Conservation (phyloP, 2,888 invertebrate genomes). For the Pollenia labialis region DNA sequence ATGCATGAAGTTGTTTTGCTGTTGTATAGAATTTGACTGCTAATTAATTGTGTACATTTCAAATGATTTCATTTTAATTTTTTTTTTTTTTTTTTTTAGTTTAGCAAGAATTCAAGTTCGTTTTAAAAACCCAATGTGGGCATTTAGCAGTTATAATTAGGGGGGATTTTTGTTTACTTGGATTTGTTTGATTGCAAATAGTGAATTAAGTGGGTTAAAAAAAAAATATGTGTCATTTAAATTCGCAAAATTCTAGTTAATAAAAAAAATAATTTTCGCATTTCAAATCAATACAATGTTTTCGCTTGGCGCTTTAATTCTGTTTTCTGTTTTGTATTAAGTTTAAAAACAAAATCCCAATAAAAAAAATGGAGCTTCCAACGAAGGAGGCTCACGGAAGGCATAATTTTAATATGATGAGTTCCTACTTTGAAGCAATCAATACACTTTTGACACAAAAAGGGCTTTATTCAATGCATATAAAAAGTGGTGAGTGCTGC, state of each 20-base stretch:
- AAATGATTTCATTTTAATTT: conserved; percentile 30
- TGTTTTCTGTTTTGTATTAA: background rate
- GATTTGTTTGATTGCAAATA: background rate
- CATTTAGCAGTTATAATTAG: conserved; percentile 3
- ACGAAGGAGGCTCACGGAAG: too few relatives aligned
- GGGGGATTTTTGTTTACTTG: background rate
- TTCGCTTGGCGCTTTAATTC: background rate
- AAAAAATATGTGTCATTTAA: background rate
- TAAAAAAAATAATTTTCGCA: too few relatives aligned
- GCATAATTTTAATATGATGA: too few relatives aligned
- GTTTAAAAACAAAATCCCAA: background rate
- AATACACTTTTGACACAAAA: too few relatives aligned
- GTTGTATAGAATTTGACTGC: conserved; percentile 21
- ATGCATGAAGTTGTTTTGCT: background rate
- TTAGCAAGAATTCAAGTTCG: background rate
- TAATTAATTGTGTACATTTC: conserved; percentile 46
- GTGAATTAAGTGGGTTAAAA: background rate
- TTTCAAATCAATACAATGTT: background rate
- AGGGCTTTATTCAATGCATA: too few relatives aligned
- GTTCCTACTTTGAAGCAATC: too few relatives aligned
- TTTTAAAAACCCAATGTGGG: conserved; percentile 8
- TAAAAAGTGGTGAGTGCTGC: too few relatives aligned
- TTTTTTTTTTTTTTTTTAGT: background rate
- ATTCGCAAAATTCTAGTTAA: background rate
- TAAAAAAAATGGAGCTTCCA: too few relatives aligned